phyloP scores from a whole-genome alignment of 2,797 vertebrate genomes.

The Kryptolebias ocellatus region DNA sequence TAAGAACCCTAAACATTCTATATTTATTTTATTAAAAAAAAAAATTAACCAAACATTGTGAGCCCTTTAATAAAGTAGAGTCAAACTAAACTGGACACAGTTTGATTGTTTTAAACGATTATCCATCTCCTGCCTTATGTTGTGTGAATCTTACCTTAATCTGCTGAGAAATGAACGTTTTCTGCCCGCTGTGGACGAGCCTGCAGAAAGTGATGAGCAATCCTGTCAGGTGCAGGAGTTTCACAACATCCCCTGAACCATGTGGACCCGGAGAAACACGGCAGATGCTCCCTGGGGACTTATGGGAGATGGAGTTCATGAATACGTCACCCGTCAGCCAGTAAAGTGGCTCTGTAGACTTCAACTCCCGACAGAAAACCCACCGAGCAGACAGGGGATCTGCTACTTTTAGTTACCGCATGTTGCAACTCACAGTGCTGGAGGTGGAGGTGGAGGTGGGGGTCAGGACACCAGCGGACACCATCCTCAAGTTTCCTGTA shows the following conservation, averaged over 20 bases:
- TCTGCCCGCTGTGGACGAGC: constrained; percentile 34
- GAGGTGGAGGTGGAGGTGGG: background rate
- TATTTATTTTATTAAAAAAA: background rate
- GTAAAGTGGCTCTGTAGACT: constrained; percentile 53
- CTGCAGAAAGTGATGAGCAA: constrained; percentile 48
- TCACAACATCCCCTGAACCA: constrained; percentile 61
- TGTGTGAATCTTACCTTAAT: constrained; percentile 59
- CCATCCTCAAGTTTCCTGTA: background rate
- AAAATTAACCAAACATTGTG: background rate
- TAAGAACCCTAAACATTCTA: background rate
- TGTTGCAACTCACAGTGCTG: constrained; percentile 38
- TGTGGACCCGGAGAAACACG: constrained; percentile 35
- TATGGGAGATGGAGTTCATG: constrained; percentile 79
- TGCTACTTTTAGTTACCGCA: constrained; percentile 24
- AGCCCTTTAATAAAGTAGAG: background rate
- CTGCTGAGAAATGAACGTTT: constrained; percentile 14
- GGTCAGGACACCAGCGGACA: background rate
- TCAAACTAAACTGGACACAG: background rate
- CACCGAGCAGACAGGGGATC: constrained; percentile 35
- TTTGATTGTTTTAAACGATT: too few species aligned
- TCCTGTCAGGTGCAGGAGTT: constrained; percentile 62
- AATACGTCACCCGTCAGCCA: background rate
- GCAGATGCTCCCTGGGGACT: constrained; percentile 25
- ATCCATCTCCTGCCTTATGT: too few species aligned
- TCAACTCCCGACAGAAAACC: constrained; percentile 60